Evolutionary conservation across 53 echinoderm and acorn worm species (phyloP), one percentile per base, ranked within the genome.

Genomic region (Holothuria scabra): DNA sequence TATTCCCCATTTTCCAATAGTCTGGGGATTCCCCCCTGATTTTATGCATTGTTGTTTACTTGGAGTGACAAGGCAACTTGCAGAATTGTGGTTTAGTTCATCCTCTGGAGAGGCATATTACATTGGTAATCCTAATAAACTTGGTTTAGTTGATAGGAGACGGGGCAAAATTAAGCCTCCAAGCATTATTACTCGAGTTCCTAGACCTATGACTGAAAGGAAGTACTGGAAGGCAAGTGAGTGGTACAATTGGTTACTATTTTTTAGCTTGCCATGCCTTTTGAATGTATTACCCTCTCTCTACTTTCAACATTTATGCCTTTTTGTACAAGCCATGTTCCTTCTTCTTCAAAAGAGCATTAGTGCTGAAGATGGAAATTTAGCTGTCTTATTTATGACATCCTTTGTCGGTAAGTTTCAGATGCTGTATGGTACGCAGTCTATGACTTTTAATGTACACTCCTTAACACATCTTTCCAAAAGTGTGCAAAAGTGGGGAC

Each of bases 301-400:
- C 48, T 86, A 83, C 23, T 79, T 86, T 28, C 16, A 16, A 3
- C 92, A 92, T 79, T 19, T 89, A 12, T 58, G 70, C 32, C 21
- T 65, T 14, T 57, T 89, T 38, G 80, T 92, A 10, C 60, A 89
- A 76, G 89, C 89, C 11, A 56, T 83, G 46, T 89, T 66, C 52
- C 46, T 89, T 13, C 84, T 89, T 28, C 76, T 92, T 13, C 86
- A 89, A 30, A 92, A 92, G 64, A 89, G 86, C 16, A 72, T 91
- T 46, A 55, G 69, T 13, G 11, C 20, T 31, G 80, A 67, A 56
- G 76, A 88, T 28, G 46, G 80, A 8, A 66, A 85, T 38, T 24
- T 13, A 35, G 81, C 88, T 14, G 82, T 82, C 16, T 12, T 81
- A 5, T 70, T 91, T 1, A 31, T 91, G 19, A 24, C 49, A 30